Evolutionary conservation across 2,888 invertebrate species (phyloP).

Genomic region (Scelioninae gen. 2): DNA sequence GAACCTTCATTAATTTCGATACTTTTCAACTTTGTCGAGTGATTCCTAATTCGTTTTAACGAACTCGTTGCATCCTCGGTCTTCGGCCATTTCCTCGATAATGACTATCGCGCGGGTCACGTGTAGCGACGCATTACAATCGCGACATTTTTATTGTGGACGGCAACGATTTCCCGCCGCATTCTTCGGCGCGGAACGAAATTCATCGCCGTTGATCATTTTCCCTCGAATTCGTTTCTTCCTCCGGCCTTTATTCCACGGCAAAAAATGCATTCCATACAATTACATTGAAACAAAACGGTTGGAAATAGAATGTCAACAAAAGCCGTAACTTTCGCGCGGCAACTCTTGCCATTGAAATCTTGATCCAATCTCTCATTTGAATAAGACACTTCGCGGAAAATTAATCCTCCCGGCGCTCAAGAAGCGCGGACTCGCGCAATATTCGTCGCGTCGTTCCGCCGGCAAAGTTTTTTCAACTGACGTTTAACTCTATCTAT

Average conservation of each 20-base stretch:
- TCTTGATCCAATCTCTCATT: slow-evolving; percentile 33
- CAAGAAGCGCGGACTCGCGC: slow-evolving; percentile 19
- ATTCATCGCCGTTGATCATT: slow-evolving; percentile 31
- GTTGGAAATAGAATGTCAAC: slow-evolving; percentile 25
- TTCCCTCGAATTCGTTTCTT: slow-evolving; percentile 10
- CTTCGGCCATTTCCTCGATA: no score
- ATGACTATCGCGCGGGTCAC: no score
- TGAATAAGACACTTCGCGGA: slow-evolving; percentile 34
- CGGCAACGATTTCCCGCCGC: no score
- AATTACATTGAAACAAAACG: slow-evolving; percentile 41
- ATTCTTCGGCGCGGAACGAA: slow-evolving; percentile 13
- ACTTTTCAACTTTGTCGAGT: no score
- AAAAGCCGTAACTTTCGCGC: slow-evolving; percentile 27
- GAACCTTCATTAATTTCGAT: no score
- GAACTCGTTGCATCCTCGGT: no score
- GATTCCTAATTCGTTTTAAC: no score
- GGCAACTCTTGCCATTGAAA: slow-evolving; percentile 22
- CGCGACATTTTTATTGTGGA: no score
- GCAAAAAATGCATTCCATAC: slow-evolving; percentile 32
- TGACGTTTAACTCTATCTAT: slow-evolving; percentile 18
- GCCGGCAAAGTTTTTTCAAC: slow-evolving; percentile 5
- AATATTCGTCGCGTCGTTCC: slow-evolving; percentile 21
- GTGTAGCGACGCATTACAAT: no score
- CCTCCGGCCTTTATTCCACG: slow-evolving; percentile 7
- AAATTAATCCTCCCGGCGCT: slow-evolving; percentile 22